phyloP scores from a whole-genome alignment of 2,797 vertebrate genomes.

The Sciurus carolinensis region DNA sequence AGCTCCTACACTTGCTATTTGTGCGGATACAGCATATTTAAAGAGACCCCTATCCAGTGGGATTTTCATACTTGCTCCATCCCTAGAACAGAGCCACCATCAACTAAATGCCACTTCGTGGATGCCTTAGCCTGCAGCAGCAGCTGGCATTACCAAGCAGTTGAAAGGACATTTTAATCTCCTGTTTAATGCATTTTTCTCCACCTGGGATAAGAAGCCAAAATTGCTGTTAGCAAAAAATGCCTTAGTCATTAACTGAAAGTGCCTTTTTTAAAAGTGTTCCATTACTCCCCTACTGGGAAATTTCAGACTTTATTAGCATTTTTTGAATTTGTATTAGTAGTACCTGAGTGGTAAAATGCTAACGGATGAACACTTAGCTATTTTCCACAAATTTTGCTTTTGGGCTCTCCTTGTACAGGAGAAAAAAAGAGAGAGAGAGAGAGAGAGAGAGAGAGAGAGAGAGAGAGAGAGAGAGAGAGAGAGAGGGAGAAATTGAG shows the following conservation, averaged over 20 bases:
- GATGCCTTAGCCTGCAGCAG: constrained; percentile 78
- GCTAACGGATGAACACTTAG: constrained; percentile 83
- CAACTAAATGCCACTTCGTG: constrained; percentile 80
- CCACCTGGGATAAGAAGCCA: constrained; percentile 87
- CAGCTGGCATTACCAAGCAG: constrained; percentile 85
- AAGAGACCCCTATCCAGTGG: constrained; percentile 77
- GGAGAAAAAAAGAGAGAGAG: not conserved
- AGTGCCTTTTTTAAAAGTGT: constrained; percentile 89
- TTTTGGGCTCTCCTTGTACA: constrained; percentile 61
- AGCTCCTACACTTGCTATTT: constrained; percentile 85
- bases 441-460: not conserved
- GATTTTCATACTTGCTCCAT: constrained; percentile 76
- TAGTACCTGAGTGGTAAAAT: constrained; percentile 86
- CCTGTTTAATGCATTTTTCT: constrained; percentile 87
- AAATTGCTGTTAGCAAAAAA: constrained; percentile 89
- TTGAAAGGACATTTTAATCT: constrained; percentile 87
- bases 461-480: not conserved
- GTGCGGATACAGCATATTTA: constrained; percentile 84
- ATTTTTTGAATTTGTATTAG: constrained; percentile 89
- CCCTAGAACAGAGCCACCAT: constrained; percentile 69
- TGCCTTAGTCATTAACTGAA: constrained; percentile 90
- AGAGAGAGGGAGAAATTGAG: not conserved
- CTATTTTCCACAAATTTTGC: constrained; percentile 82
- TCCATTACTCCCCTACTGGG: constrained; percentile 89
- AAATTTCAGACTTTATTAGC: constrained; percentile 90